Base-by-base conservation (phyloP, 2,797 vertebrate species). In the Tenualosa thibaudeaui region DNA sequence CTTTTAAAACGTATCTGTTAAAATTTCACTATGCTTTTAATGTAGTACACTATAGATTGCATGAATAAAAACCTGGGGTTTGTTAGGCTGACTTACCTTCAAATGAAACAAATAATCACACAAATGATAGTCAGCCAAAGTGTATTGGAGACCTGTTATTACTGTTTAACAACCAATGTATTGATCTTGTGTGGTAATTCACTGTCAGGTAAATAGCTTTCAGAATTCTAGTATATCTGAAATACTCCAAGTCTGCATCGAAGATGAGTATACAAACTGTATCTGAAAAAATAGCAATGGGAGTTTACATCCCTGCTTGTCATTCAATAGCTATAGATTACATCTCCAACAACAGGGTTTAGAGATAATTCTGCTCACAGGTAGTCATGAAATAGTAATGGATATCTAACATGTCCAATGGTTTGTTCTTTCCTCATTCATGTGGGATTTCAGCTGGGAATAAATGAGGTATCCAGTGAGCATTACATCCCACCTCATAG, bases 361-460 rank as follows among this genome's bases (percentile, higher is more conserved):
- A 1, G 56, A 60, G 56, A 60, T 60, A 60, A 60, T 5, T 60
- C 53, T 19, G 5, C 22, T 81, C 26, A 87, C 88, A 86, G 86
- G 84, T 75, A 85, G 87, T 82, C 86, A 2, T 85, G 84, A 89
- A 84, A 81, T 81, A 87, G 85, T 84, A 83, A 75, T 81, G 53
- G 5, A 75, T 43, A 60, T 60, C 22, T 60, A 60, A n/a, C 12
- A 68, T 87, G 62, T 40, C 89, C 88, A 89, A 89, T 86, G 88
- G 89, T 86, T 88, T 81, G 89, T 85, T 78, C 83, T 81, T 84
- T 85, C 86, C 83, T 86, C 88, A 89, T 91, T 89, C 46, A 87
- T 90, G 43, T 22, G 40, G 5, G 3, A 68, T 31, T 68, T 68
- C 12, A 37, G 7, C 62, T 31, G 22, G 2, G 9, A 26, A 65